Evolutionary conservation across 2,888 invertebrate genomes (phyloP).

Genomic region (Hofmannophila pseudospretella): DNA sequence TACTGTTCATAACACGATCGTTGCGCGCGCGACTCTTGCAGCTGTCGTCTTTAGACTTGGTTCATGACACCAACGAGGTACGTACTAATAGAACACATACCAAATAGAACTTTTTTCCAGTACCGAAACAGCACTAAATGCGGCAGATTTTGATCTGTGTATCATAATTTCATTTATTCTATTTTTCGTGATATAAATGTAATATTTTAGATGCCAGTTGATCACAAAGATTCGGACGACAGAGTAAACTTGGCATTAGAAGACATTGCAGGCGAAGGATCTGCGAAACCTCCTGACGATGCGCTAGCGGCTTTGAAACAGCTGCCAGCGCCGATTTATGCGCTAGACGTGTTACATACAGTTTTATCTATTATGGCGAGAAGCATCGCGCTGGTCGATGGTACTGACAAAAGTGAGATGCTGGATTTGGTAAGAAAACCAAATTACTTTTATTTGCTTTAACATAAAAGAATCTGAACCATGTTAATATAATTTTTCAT

Average conservation of each 20-base stretch:
- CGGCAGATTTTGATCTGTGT: no score
- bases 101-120: not conserved
- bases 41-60: constrained; percentile 48
- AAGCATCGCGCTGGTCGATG: constrained; percentile 35
- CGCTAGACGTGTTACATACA: constrained; percentile 48
- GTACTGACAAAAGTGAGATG: constrained; percentile 30
- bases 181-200: no score
- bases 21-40: constrained; percentile 43
- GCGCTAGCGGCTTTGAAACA: constrained; percentile 48
- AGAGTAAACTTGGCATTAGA: constrained; percentile 45
- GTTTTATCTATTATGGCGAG: constrained; percentile 50
- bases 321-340: constrained; percentile 59
- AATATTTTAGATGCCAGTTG: constrained; percentile 46
- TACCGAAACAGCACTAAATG: not conserved
- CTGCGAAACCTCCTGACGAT: constrained; percentile 25
- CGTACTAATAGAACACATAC: no score
- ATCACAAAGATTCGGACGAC: constrained; percentile 38
- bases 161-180: no score
- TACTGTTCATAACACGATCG: constrained; percentile 47
- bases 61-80: constrained; percentile 31
- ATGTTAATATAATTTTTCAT: no score
- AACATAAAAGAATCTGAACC: not conserved
- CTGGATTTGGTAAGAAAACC: constrained; percentile 44
- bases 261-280: constrained; percentile 35
- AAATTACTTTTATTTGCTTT: not conserved